A percentile compares a stretch with the other conserved stretches of the same genome.
These are phyloP conservation scores for Tetragonula carbonaria DNA, from an alignment of 2,888 invertebrate species.

Conservation along the genomic window DNA sequence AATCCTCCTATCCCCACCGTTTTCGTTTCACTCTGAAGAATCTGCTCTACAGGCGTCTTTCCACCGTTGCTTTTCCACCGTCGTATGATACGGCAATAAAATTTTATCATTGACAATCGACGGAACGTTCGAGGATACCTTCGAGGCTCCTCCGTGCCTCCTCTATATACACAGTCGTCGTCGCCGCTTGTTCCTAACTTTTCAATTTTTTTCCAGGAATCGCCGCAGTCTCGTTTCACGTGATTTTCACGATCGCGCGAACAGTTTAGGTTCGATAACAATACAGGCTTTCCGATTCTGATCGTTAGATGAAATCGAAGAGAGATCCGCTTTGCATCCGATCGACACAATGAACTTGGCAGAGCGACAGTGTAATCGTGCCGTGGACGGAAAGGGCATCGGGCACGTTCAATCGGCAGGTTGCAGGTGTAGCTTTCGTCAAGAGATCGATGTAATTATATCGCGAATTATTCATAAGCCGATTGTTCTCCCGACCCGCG, in stretches of 20 bases:
- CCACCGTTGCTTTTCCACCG: too few relatives aligned
- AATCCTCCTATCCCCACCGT: background rate
- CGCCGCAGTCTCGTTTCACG: background rate
- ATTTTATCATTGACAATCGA: constrained; percentile 4
- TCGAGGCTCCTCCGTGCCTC: background rate
- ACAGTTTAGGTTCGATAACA: background rate
- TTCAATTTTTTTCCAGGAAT: background rate
- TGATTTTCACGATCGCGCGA: background rate
- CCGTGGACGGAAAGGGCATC: constrained; percentile 28
- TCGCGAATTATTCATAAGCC: constrained; percentile 61
- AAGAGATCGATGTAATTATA: constrained; percentile 56
- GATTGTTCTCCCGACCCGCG: constrained; percentile 44
- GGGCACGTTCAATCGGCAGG: constrained; percentile 24
- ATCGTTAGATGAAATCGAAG: constrained; percentile 10
- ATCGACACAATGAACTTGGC: constrained; percentile 40
- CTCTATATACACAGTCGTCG: background rate
- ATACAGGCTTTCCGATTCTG: background rate
- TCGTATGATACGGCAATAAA: background rate
- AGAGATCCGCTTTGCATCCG: constrained; percentile 19
- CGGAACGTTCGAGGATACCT: background rate
- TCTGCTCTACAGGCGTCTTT: background rate
- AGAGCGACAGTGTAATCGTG: constrained; percentile 22
- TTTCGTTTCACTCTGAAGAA: background rate
- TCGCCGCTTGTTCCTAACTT: background rate
- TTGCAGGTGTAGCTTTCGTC: constrained; percentile 35